These are phyloP conservation scores for Tenodera sinensis DNA, from an alignment of 2,888 invertebrate species.

Conservation along the genomic window DNA sequence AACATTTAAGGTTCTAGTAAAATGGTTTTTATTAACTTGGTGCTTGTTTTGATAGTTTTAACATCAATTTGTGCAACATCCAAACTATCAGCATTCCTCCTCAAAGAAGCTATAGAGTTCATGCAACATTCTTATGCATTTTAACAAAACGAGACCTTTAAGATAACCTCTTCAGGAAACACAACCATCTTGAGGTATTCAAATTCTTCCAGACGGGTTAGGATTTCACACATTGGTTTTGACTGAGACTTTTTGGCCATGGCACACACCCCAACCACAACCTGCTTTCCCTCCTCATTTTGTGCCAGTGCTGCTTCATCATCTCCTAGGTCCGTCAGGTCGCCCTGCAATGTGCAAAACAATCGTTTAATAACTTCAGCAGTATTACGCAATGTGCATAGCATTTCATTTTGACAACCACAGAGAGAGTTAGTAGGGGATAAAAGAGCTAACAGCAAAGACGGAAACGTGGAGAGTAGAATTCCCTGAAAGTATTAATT, in stretches of 20 bases:
- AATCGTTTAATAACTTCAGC: background rate
- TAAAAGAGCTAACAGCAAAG: background rate
- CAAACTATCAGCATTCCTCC: background rate
- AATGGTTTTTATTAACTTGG: too few relatives aligned
- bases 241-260: constrained; percentile 99
- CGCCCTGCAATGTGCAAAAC: constrained; percentile 54
- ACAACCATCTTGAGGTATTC: constrained; percentile 93
- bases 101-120: background rate
- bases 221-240: constrained; percentile 98
- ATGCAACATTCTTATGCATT: constrained; percentile 28
- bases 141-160: constrained; percentile 60
- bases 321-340: constrained; percentile 63
- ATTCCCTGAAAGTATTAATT: too few relatives aligned
- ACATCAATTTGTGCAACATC: background rate
- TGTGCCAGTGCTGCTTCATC: constrained; percentile 53
- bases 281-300: constrained; percentile 70
- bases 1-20: too few relatives aligned
- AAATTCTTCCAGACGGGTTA: constrained; percentile 92
- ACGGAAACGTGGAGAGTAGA: background rate
- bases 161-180: constrained; percentile 93
- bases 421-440: too few relatives aligned
- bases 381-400: background rate
- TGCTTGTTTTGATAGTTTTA: too few relatives aligned
- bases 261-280: constrained; percentile 97
- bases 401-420: too few relatives aligned